Conservation (phyloP, 2,888 invertebrate species). For the Hypena proboscidalis region DNA sequence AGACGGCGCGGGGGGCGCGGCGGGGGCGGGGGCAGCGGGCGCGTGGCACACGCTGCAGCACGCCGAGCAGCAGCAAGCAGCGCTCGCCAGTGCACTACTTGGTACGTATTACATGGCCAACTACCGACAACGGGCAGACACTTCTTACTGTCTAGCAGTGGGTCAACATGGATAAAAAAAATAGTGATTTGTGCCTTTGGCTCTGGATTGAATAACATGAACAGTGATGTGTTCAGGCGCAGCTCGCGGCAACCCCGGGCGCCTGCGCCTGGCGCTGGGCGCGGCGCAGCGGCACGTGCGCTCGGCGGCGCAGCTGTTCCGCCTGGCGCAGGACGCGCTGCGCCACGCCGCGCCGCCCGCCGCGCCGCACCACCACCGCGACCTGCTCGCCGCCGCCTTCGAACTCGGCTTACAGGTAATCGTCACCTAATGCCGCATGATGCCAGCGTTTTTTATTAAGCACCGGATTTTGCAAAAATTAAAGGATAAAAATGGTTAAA, state of each 20-base stretch:
- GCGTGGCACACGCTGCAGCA: constrained; percentile 92
- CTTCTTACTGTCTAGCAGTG: no score
- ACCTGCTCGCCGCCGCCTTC: constrained; percentile 91
- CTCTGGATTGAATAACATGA: no score
- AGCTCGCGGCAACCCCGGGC: constrained; percentile 87
- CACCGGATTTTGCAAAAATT: no score
- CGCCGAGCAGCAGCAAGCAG: constrained; percentile 92
- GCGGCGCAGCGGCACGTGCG: constrained; percentile 93
- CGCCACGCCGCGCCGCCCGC: constrained; percentile 91
- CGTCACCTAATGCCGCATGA: background rate
- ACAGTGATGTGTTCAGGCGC: constrained; percentile 58
- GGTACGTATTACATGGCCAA: constrained; percentile 60
- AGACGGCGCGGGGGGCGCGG: constrained; percentile 68
- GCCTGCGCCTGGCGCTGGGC: constrained; percentile 90
- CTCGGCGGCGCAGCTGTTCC: constrained; percentile 93
- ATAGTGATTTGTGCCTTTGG: no score
- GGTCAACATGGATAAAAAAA: no score
- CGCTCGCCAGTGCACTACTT: constrained; percentile 90
- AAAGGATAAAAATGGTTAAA: no score
- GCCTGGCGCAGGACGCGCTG: constrained; percentile 93
- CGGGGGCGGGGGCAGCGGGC: constrained; percentile 86
- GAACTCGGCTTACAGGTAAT: constrained; percentile 90
- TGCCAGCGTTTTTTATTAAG: no score
- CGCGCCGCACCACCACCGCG: constrained; percentile 91
- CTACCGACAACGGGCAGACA: no score